Evolutionary conservation across 2,113 vertebrate genomes (phyloP).

Genomic region (Kobus ellipsiprymnus): DNA sequence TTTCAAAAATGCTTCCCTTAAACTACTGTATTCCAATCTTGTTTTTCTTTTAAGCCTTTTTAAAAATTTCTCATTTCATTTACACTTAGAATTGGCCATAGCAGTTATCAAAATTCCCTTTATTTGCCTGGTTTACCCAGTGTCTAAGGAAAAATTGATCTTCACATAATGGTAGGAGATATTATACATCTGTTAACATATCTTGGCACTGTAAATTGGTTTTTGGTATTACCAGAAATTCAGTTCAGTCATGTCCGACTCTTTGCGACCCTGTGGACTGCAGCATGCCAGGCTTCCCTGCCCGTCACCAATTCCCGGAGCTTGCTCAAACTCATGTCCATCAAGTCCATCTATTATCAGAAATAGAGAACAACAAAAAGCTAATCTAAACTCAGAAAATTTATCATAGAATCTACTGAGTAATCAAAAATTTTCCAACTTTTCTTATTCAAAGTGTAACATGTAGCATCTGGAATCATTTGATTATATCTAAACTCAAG

Average conservation of each 20-base stretch:
- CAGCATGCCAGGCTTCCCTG: not conserved
- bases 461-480: not conserved
- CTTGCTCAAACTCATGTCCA: not conserved
- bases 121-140: not conserved
- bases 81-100: slow-evolving; percentile 10
- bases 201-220: not conserved
- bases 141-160: not conserved
- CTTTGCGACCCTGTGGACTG: not conserved
- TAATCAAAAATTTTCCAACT: not conserved
- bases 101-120: slow-evolving; percentile 8
- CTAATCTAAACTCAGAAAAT: slow-evolving; percentile 1
- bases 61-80: not conserved
- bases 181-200: not conserved
- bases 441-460: not conserved
- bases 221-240: slow-evolving; percentile 5
- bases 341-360: not conserved
- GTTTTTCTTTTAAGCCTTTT: slow-evolving; percentile 17
- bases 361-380: not conserved
- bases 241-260: not conserved
- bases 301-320: not conserved
- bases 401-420: not conserved
- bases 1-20: not conserved
- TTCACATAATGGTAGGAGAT: not conserved
- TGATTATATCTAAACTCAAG: not conserved
- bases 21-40: not conserved